Percentiles rank a stretch among this genome's conserved stretches.
phyloP scores from a whole-genome alignment of 2,888 invertebrate genomes.

The Conchocele bisecta region DNA sequence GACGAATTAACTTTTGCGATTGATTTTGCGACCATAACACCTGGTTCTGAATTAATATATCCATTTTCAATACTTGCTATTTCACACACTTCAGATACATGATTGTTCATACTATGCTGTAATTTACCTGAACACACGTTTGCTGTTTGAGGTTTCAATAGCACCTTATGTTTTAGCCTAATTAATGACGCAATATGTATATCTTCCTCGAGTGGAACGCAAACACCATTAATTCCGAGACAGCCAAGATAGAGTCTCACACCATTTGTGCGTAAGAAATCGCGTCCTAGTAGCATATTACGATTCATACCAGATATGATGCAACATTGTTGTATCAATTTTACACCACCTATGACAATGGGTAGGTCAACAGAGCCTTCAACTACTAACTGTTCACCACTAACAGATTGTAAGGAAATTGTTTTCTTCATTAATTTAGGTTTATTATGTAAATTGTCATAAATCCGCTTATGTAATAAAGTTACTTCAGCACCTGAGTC shows the following conservation, averaged over 20 bases:
- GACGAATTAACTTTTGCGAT: too few species aligned
- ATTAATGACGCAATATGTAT: conserved; percentile 34
- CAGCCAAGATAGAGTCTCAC: conserved; percentile 29
- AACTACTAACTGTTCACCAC: conserved; percentile 5
- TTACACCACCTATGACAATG: conserved; percentile 16
- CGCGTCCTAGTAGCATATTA: conserved; percentile 17
- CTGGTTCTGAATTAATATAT: too few species aligned
- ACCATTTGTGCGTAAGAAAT: conserved; percentile 16
- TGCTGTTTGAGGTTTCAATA: background rate
- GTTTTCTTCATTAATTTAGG: conserved; percentile 11
- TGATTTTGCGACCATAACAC: too few species aligned
- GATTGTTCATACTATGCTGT: too few species aligned
- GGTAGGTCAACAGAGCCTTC: conserved; percentile 16
- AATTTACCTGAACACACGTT: too few species aligned
- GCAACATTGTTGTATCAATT: conserved; percentile 14
- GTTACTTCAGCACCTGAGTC: conserved; percentile 29
- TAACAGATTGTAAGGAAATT: conserved; percentile 21
- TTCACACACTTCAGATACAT: too few species aligned
- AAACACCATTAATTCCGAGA: conserved; percentile 16
- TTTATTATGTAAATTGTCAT: conserved; percentile 13
- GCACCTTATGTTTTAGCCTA: background rate
- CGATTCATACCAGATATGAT: conserved; percentile 21
- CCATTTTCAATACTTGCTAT: too few species aligned
- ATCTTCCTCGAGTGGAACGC: conserved; percentile 40
- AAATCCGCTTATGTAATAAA: conserved; percentile 30